phyloP scores from a whole-genome alignment of 1,140 invertebrate species.

The Globodera rostochiensis region DNA sequence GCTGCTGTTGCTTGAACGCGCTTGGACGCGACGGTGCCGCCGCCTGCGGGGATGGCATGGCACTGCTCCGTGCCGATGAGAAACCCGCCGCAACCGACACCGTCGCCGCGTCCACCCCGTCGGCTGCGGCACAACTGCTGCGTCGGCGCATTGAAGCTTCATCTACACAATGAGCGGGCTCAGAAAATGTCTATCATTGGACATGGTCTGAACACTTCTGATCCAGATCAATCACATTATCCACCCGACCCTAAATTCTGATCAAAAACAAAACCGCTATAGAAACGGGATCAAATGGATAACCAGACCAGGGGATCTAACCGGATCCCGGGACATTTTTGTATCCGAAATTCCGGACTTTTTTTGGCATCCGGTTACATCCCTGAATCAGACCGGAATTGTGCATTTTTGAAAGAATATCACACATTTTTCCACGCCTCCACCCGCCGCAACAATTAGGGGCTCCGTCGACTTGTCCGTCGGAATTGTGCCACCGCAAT shows the following conservation, averaged over 20 bases:
- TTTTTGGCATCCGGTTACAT: too few relatives aligned
- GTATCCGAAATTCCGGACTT: too few relatives aligned
- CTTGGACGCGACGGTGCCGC: background rate
- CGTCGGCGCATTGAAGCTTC: background rate
- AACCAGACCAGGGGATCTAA: too few relatives aligned
- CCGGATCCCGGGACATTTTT: too few relatives aligned
- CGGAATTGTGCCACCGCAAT: constrained; percentile 20
- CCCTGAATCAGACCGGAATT: background rate
- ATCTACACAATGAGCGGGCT: background rate
- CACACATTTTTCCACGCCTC: constrained; percentile 2
- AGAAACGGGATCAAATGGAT: too few relatives aligned
- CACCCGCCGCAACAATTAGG: background rate
- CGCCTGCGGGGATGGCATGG: background rate
- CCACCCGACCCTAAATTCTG: too few relatives aligned
- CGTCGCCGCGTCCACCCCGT: background rate
- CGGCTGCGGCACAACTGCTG: background rate
- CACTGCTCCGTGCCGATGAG: background rate
- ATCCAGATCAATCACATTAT: too few relatives aligned
- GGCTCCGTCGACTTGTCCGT: constrained; percentile 30
- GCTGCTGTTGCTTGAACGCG: background rate
- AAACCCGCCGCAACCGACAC: background rate
- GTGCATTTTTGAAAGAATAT: background rate
- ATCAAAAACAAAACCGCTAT: too few relatives aligned
- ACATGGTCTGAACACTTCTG: too few relatives aligned
- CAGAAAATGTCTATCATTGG: too few relatives aligned